phyloP scores from a whole-genome alignment of 2,113 vertebrate species.

The Myrmecobius fasciatus region DNA sequence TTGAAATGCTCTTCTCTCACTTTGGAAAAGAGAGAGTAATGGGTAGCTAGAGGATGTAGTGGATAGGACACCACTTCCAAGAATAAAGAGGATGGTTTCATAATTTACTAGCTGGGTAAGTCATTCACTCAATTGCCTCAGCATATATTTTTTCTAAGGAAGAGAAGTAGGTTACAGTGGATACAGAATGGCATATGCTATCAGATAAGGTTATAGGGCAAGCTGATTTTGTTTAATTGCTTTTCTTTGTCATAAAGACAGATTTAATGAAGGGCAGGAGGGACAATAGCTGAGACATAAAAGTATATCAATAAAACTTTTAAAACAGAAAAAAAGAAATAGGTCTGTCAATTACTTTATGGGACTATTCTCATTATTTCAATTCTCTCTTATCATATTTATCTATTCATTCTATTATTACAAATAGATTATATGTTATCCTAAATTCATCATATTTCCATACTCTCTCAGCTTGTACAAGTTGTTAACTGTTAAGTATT shows the following conservation, averaged over 20 bases:
- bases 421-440: constrained; percentile 32
- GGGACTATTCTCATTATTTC: neutral
- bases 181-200: neutral
- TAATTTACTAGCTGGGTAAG: no score
- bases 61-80: no score
- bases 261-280: neutral
- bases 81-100: no score
- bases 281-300: neutral
- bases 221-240: neutral
- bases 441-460: neutral
- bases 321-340: neutral
- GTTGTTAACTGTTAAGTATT: neutral
- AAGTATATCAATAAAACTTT: neutral
- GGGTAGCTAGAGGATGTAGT: no score
- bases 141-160: neutral
- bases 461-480: constrained; percentile 56
- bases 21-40: neutral
- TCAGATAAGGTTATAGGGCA: neutral
- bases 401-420: neutral
- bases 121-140: no score
- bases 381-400: neutral
- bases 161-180: neutral
- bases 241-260: neutral
- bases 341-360: neutral
- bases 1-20: neutral